These are phyloP conservation scores for Orchestes rusci DNA, from an alignment of 2,888 invertebrate species.

Conservation along the genomic window DNA sequence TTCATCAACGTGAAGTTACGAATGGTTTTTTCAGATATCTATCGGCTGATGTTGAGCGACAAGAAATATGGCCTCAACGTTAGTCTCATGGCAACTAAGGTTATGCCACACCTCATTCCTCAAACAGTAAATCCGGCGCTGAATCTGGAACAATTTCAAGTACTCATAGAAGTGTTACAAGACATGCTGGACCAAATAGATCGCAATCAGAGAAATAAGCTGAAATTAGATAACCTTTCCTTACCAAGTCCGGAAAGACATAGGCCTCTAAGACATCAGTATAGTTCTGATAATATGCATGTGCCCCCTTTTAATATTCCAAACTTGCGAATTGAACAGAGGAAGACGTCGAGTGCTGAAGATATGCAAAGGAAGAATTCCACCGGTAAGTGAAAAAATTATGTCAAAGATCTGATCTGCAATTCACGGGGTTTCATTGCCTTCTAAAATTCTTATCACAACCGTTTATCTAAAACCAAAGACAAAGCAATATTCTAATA, in stretches of 20 bases:
- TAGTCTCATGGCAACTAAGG: conserved; percentile 86
- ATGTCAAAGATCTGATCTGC: no score
- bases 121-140: conserved; percentile 85
- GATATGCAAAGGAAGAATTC: conserved; percentile 87
- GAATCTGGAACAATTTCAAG: conserved; percentile 74
- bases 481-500: no score
- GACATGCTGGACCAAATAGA: conserved; percentile 90
- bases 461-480: no score
- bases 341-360: conserved; percentile 85
- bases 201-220: conserved; percentile 79
- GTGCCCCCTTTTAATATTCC: conserved; percentile 81
- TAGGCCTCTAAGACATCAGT: conserved; percentile 69
- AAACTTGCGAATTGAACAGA: conserved; percentile 76
- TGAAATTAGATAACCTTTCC: conserved; percentile 75
- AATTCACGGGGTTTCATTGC: no score
- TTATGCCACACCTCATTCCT: conserved; percentile 87
- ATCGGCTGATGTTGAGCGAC: conserved; percentile 83
- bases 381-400: conserved; percentile 57
- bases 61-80: conserved; percentile 85
- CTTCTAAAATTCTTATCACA: no score
- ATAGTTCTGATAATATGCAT: conserved; percentile 80
- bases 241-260: conserved; percentile 70
- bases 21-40: conserved; percentile 75
- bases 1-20: no score
- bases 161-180: conserved; percentile 75